Base-by-base conservation (phyloP, 2,113 vertebrate species). In the Dipodomys spectabilis region DNA sequence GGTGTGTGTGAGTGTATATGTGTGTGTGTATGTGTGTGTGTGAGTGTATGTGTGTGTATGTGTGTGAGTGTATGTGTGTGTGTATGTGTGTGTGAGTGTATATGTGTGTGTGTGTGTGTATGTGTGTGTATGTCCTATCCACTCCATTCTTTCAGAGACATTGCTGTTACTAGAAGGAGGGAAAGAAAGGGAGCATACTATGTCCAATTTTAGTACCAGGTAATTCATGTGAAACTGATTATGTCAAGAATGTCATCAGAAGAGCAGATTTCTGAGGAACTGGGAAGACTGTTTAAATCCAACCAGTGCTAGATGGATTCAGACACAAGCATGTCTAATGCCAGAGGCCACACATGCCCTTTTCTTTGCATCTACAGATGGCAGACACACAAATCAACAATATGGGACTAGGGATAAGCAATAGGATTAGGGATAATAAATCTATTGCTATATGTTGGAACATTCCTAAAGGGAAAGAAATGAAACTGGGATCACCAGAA, bases 201-300 rank as follows among this genome's bases (percentile, higher is more conserved):
- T n/a, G 12, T 5, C 22, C 13, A 10, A 39, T 88, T 82, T 73
- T 57, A 44, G 35, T 69, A n/a, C 3, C 5, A 79, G 3, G 3
- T n/a, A n/a, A 60, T 73, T 7, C 74, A 53, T 12, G 62, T 72
- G 71, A 94, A 89, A 92, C 7, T 35, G 5, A 53, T 81, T 10
- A 5, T 32, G 20, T 32, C 30, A 60, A 13, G 5, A 73, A 27
- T 92, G 92, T 95, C 68, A 80, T 88, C 60, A 78, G 35, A 74
- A 45, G 7, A 88, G 12, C 16, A 68, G 20, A 27, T 92, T 68
- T 83, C 16, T 44, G 44, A 78, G 22, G 49, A 72, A 79, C 35
- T 53, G 23, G 75, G 18, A 0, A 35, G 79, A 60, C 39, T 82
- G 30, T 35, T 79, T 27, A 32, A 27, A 88, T 75, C 72, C 2